Evolutionary conservation across 2,797 vertebrate genomes (phyloP), one percentile per base, ranked within the genome.

Genomic region (Sebastes jordani): DNA sequence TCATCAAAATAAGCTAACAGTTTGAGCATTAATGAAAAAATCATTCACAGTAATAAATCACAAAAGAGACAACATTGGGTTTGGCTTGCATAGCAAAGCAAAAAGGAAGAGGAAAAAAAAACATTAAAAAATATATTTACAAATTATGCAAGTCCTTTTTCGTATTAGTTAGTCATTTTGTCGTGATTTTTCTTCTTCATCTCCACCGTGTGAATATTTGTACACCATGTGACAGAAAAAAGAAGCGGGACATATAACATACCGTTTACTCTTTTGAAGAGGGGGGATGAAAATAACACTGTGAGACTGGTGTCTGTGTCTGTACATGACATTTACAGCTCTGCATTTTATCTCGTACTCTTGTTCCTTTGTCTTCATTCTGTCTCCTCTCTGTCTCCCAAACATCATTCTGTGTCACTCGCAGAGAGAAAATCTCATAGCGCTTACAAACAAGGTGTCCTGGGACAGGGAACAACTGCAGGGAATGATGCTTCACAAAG

Each of bases 1-100:
- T 91, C 80, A 84, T 93, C 80, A 85, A 92, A 91, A 93, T 85
- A 92, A 94, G 92, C 92, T 85, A 92, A 93, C 84, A 90, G 82
- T 91, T 91, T 93, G 87, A 93, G 94, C 94, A 90, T 92, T 86
- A 89, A 92, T 86, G 95, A 96, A 96, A 96, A 97, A 96, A 97
- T 93, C 95, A 96, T 97, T 97, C 96, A 98, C 97, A 95, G 96
- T 97, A 96, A 97, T 97, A 97, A 97, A 96, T 96, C 96, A 98
- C 96, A 96, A 96, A 96, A 97, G 95, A 96, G 95, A 96, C 96
- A 95, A 96, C 94, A 95, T 94, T 93, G 91, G 93, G 96, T 95
- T 97, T 95, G 96, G 95, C 95, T 99, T 99, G 98, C 98, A 99
- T 99, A 98, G 97, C 97, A 97, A 99, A 97, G 96, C 97, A 97